Evolutionary conservation across 2,113 vertebrate genomes (phyloP).

Genomic region (Dasyurus viverrinus): DNA sequence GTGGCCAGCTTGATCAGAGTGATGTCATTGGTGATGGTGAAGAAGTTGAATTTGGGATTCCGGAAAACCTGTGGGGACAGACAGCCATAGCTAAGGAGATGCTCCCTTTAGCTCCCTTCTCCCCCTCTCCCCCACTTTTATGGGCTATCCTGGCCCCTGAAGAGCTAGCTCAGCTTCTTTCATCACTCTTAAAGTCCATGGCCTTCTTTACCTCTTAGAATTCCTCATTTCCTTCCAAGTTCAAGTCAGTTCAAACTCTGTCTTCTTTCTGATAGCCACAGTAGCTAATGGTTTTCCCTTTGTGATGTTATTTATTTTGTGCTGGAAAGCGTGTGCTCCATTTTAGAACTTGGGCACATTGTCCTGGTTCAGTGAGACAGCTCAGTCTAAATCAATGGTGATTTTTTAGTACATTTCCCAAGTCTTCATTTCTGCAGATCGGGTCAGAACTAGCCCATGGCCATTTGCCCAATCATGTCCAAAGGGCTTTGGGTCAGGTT

Average conservation of each 20-base stretch:
- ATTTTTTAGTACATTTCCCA: background rate
- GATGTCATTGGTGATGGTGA: slow-evolving; percentile 87
- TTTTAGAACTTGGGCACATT: background rate
- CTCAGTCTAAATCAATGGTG: background rate
- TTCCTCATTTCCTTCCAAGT: background rate
- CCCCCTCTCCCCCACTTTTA: background rate
- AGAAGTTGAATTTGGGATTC: slow-evolving; percentile 67
- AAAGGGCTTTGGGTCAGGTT: background rate
- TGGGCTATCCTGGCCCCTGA: background rate
- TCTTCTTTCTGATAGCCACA: background rate
- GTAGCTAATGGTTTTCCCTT: background rate
- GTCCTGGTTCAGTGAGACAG: background rate
- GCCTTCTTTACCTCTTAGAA: background rate
- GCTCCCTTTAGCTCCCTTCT: rapidly evolving
- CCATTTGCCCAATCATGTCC: background rate
- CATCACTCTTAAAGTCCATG: background rate
- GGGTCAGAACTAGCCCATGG: background rate
- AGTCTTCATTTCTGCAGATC: background rate
- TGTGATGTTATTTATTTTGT: background rate
- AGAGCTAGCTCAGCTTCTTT: background rate
- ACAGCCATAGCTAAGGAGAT: background rate
- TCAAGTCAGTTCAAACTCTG: background rate
- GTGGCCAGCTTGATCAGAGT: slow-evolving; percentile 83
- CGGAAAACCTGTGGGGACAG: background rate
- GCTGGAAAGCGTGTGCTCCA: background rate